A percentile compares a stretch with the other conserved stretches of the same genome.
Evolutionary conservation across 1,140 invertebrate species (phyloP).

Genomic region (Scylla paramamosain): DNA sequence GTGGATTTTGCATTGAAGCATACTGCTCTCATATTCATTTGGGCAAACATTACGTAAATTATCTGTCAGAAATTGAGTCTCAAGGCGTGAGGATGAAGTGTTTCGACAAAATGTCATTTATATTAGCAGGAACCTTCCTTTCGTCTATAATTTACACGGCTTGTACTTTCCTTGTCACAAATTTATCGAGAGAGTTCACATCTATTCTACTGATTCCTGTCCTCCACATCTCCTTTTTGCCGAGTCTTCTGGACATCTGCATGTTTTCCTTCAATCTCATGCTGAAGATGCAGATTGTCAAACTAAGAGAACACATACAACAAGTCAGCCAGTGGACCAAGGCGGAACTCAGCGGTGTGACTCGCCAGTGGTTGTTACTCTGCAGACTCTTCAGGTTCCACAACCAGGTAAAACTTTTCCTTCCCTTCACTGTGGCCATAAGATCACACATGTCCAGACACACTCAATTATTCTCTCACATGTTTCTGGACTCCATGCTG

Average conservation of each 20-base stretch:
- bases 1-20: neutral
- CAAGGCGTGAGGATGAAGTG: neutral
- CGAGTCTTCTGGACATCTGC: neutral
- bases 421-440: no score
- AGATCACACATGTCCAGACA: no score
- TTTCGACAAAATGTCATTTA: neutral
- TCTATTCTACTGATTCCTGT: no score
- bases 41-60: neutral
- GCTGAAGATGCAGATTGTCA: neutral
- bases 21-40: neutral
- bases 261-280: neutral
- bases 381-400: neutral
- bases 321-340: neutral
- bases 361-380: neutral
- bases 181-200: neutral
- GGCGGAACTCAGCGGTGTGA: neutral
- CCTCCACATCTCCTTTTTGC: neutral
- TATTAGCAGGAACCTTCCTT: neutral
- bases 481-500: neutral
- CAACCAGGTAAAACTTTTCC: neutral
- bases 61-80: neutral
- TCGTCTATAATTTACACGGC: neutral
- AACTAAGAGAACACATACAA: neutral
- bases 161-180: neutral
- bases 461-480: no score